Evolutionary conservation across 2,797 vertebrate species (phyloP).

Genomic region (Acanthopagrus latus): DNA sequence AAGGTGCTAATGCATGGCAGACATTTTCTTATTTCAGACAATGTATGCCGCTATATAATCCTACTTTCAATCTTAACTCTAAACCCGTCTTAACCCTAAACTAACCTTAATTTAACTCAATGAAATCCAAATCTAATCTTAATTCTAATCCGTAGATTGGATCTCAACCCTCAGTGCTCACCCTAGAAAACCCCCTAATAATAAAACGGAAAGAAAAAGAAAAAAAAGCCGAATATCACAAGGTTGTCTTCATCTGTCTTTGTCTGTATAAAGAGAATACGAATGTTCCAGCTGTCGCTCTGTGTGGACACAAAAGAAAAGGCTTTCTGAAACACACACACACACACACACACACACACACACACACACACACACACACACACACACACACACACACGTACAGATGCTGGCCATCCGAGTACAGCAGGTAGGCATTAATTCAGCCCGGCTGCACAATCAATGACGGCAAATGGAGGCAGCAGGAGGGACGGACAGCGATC

Average conservation of each 20-base stretch:
- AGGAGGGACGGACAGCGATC: conserved; percentile 66
- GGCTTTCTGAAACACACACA: conserved; percentile 9
- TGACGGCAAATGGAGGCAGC: conserved; percentile 76
- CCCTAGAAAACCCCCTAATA: background rate
- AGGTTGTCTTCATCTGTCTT: conserved; percentile 4
- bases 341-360: conserved; percentile 42
- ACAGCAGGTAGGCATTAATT: conserved; percentile 75
- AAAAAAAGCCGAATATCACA: no score
- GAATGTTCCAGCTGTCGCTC: conserved; percentile 21
- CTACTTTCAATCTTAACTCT: background rate
- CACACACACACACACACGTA: conserved; percentile 35
- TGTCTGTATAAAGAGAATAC: conserved; percentile 13
- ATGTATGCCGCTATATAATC: background rate
- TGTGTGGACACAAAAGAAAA: conserved; percentile 38
- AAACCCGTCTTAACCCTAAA: background rate
- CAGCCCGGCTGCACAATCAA: conserved; percentile 71
- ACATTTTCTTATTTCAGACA: background rate
- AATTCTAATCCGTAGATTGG: background rate
- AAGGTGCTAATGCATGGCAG: background rate
- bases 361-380: conserved; percentile 19
- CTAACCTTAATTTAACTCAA: background rate
- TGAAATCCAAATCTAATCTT: background rate
- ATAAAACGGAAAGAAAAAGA: background rate
- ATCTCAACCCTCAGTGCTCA: background rate
- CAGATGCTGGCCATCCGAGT: conserved; percentile 58